A percentile compares a stretch with the other conserved stretches of the same genome.
These are phyloP conservation scores for Exaiptasia diaphana DNA, from an alignment of 64 coral and sea anemone species.

Conservation along the genomic window DNA sequence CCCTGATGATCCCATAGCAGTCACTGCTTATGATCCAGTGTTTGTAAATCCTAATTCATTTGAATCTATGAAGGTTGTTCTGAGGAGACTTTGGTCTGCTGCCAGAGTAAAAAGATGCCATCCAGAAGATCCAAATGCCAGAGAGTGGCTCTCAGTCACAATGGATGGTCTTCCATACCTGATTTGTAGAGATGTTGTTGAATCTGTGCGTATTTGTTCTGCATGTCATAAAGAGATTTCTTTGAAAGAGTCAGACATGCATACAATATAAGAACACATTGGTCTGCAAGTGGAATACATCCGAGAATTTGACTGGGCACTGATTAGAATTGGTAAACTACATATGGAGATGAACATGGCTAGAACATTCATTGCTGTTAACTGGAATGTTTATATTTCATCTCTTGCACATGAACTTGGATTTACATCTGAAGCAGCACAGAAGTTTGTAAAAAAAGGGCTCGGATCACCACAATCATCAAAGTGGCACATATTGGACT, in stretches of 20 bases:
- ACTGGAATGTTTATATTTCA: conserved; percentile 47
- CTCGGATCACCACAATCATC: conserved; percentile 45
- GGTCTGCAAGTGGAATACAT: conserved; percentile 9
- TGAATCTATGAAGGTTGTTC: conserved; percentile 1
- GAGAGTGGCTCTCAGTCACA: conserved; percentile 42
- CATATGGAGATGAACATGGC: conserved; percentile 58
- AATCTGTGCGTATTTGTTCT: conserved; percentile 11
- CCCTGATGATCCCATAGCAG: background rate
- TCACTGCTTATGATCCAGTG: conserved; percentile 15
- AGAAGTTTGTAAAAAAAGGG: conserved; percentile 41
- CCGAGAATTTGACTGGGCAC: conserved; percentile 24
- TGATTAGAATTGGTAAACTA: conserved; percentile 28
- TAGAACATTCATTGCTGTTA: background rate
- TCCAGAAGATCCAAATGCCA: conserved; percentile 23
- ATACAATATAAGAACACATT: background rate
- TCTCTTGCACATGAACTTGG: conserved; percentile 49
- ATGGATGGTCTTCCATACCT: conserved; percentile 52
- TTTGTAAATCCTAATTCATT: conserved; percentile 53
- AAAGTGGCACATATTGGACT: conserved; percentile 25
- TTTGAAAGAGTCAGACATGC: too few species aligned
- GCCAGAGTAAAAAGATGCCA: conserved; percentile 22
- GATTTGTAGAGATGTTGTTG: conserved; percentile 6
- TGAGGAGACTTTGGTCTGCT: conserved; percentile 7
- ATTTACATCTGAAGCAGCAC: conserved; percentile 30
- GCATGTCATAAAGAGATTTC: conserved; percentile 23